Evolutionary conservation across 2,888 invertebrate species (phyloP).

Genomic region (Meghimatium bilineatum): DNA sequence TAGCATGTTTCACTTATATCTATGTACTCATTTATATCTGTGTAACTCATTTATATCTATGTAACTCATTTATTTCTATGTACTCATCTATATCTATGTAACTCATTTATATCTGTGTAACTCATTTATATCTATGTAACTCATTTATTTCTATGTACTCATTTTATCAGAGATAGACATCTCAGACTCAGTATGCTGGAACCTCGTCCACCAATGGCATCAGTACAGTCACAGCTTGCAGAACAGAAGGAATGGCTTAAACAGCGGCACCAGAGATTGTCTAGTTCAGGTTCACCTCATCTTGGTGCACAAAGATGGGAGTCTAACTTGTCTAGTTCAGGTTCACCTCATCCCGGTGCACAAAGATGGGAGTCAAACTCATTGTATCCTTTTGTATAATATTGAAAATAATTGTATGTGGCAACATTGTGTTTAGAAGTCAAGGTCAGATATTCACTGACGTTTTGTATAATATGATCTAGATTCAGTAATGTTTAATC

Average conservation of each 20-base stretch:
- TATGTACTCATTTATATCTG: too few species aligned
- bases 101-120: too few species aligned
- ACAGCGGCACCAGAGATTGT: constrained; percentile 52
- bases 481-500: too few species aligned
- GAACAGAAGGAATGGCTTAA: constrained; percentile 71
- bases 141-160: neutral
- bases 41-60: too few species aligned
- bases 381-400: constrained; percentile 68
- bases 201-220: constrained; percentile 47
- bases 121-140: too few species aligned
- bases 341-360: constrained; percentile 18
- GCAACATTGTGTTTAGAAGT: too few species aligned
- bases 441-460: too few species aligned
- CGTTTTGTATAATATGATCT: too few species aligned
- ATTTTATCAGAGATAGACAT: constrained; percentile 64
- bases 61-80: too few species aligned
- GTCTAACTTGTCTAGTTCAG: constrained; percentile 16
- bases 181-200: constrained; percentile 60
- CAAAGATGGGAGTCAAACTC: constrained; percentile 64
- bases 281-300: constrained; percentile 8
- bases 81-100: too few species aligned
- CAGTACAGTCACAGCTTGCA: constrained; percentile 65
- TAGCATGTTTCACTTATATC: too few species aligned
- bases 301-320: constrained; percentile 58
- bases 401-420: too few species aligned